phyloP scores from a whole-genome alignment of 2,113 vertebrate species.

The Genyomyrus donnyi region DNA sequence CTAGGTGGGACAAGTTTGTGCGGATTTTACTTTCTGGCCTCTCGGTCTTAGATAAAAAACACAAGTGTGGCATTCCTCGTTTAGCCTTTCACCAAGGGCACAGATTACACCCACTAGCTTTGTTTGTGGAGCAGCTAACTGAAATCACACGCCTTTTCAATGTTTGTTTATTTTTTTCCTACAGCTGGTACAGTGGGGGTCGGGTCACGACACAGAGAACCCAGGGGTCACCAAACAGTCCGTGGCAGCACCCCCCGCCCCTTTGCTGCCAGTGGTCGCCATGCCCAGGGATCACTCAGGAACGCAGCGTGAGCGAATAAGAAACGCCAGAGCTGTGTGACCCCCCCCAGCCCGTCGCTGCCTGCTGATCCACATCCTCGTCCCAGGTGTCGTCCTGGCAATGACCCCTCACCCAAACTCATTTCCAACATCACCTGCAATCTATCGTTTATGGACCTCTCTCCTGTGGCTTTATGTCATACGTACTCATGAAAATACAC shows the following conservation, averaged over 20 bases:
- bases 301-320: neutral
- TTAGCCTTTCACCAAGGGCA: neutral
- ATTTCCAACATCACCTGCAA: neutral
- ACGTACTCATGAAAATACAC: neutral
- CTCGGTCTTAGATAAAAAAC: conserved; percentile 23
- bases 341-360: neutral
- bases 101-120: neutral
- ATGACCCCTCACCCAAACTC: neutral
- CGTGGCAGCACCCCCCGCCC: conserved; percentile 26
- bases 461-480: neutral
- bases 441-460: neutral
- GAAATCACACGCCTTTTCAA: conserved; percentile 30
- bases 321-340: neutral
- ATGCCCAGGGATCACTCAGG: neutral
- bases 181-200: conserved; percentile 36
- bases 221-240: conserved; percentile 53
- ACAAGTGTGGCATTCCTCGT: neutral
- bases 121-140: conserved; percentile 37
- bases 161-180: conserved; percentile 21
- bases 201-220: conserved; percentile 5
- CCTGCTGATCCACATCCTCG: neutral
- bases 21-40: conserved; percentile 18
- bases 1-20: conserved; percentile 22
- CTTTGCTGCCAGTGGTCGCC: conserved; percentile 24
- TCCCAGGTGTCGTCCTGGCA: neutral